Evolutionary conservation across 2,888 invertebrate species (phyloP).

Genomic region (Ceramica pisi): DNA sequence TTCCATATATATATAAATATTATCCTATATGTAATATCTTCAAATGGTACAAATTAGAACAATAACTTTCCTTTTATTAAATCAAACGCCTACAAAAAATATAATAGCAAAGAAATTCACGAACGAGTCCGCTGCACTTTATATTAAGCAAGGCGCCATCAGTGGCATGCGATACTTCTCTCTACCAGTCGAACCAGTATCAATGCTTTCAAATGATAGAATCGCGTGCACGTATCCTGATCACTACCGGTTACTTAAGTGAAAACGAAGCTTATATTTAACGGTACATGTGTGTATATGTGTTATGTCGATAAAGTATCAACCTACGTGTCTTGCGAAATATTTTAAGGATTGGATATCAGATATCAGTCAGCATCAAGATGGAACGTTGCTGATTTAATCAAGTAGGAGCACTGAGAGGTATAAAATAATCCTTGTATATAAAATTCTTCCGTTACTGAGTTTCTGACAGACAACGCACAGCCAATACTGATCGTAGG

Average conservation of each 20-base stretch:
- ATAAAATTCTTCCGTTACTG: no score
- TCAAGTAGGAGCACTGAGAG: not conserved
- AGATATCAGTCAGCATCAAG: not conserved
- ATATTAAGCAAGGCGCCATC: conserved; percentile 21
- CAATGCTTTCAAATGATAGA: conserved; percentile 43
- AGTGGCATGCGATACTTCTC: conserved; percentile 17
- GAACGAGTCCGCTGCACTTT: conserved; percentile 3
- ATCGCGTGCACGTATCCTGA: conserved; percentile 50
- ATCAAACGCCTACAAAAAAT: conserved; percentile 29
- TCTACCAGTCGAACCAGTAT: conserved; percentile 26
- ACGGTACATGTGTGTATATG: not conserved
- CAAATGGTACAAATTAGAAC: not conserved
- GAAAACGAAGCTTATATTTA: conserved; percentile 33
- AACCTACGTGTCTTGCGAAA: not conserved
- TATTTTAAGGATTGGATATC: no score
- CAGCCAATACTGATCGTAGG: no score
- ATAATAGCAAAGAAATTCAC: conserved; percentile 14
- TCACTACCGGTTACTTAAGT: conserved; percentile 35
- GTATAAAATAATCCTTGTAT: not conserved
- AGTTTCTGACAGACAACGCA: no score
- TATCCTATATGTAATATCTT: no score
- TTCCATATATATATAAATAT: no score
- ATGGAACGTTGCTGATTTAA: not conserved
- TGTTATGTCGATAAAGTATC: not conserved
- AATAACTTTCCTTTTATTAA: not conserved